Conservation (phyloP, 2,113 vertebrate species). For the Gopherus flavomarginatus region DNA sequence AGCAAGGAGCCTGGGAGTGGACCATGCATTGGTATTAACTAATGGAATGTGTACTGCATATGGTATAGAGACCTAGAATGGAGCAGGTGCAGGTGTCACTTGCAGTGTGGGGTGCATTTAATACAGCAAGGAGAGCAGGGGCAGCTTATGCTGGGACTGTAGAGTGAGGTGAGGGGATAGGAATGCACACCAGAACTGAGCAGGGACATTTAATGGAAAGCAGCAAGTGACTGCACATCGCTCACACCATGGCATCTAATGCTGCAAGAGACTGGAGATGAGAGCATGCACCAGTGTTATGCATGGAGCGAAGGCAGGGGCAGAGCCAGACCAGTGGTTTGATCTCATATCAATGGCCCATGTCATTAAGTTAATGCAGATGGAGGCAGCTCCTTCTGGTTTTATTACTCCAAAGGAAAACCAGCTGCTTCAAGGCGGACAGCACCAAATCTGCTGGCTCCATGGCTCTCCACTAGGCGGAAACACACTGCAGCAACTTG, state of each 20-base stretch:
- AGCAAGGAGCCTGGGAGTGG: accelerated
- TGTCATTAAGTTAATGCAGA: not conserved
- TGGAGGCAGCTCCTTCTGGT: not conserved
- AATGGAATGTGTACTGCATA: not conserved
- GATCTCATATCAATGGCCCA: not conserved
- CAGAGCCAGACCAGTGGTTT: not conserved
- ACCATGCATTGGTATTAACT: not conserved
- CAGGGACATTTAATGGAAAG: not conserved
- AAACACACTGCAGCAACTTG: not conserved
- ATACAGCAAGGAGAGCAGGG: too few relatives aligned
- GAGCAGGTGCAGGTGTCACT: not conserved
- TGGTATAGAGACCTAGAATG: not conserved
- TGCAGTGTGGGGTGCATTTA: not conserved
- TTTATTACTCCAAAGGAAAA: not conserved
- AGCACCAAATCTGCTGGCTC: not conserved
- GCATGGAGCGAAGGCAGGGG: not conserved
- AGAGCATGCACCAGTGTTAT: not conserved
- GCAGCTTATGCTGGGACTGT: accelerated
- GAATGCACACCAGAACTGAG: not conserved
- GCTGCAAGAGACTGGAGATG: not conserved
- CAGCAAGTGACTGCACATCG: not conserved
- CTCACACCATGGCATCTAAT: not conserved
- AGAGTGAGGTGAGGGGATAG: not conserved
- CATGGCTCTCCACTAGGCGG: not conserved
- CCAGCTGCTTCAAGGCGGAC: not conserved